phyloP scores from a whole-genome alignment of 2,113 vertebrate species.

The Amphiprion percula region DNA sequence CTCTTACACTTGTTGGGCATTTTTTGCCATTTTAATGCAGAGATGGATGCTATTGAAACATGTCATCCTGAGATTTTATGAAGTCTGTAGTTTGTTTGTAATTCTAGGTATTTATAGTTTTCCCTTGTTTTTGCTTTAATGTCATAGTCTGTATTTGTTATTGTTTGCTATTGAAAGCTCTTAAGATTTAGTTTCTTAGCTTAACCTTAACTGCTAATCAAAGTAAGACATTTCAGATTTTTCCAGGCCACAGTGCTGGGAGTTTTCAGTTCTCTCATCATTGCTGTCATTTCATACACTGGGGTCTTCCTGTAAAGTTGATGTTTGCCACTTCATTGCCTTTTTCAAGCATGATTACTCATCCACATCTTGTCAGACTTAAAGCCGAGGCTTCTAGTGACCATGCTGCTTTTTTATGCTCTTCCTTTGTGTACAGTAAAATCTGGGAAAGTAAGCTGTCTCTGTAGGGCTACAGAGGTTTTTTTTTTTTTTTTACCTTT shows the following conservation, averaged over 20 bases:
- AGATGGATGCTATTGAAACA: neutral
- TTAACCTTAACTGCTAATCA: constrained; percentile 10
- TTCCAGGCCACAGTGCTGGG: neutral
- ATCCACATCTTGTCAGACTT: constrained; percentile 32
- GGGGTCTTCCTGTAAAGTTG: neutral
- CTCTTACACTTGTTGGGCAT: neutral
- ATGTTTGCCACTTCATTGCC: constrained; percentile 29
- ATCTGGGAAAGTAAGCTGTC: neutral
- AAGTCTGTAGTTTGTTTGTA: neutral
- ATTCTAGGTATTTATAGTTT: neutral
- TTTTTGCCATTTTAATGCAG: constrained; percentile 18
- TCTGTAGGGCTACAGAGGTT: constrained; percentile 10
- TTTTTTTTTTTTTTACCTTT: neutral
- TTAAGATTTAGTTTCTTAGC: neutral
- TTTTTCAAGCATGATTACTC: constrained; percentile 44
- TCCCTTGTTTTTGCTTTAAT: neutral
- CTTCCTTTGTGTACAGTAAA: constrained; percentile 23
- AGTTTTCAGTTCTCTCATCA: constrained; percentile 19
- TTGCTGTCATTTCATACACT: constrained; percentile 15
- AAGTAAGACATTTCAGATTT: constrained; percentile 12
- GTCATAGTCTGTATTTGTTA: neutral
- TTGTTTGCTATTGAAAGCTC: neutral
- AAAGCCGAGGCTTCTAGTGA: constrained; percentile 9
- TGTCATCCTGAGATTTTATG: too few relatives aligned
- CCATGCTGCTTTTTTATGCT: constrained; percentile 6